Evolutionary conservation across 1,140 invertebrate species (phyloP), one percentile per base, ranked within the genome.

Genomic region (Scaptomyza montana): DNA sequence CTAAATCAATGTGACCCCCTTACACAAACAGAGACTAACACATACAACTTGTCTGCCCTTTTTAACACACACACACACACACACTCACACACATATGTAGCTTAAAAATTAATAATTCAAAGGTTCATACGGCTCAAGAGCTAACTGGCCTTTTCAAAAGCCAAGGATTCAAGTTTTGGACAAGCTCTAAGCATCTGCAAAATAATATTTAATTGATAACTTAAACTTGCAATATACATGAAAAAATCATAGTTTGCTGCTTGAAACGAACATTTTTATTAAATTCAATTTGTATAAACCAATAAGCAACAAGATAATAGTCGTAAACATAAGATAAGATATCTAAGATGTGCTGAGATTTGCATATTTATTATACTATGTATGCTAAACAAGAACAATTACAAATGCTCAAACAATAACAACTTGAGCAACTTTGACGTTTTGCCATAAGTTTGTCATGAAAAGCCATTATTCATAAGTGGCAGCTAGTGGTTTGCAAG

Each of bases 31-130:
- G 21, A 25, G 1, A 25, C 21, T 3, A 19, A 41, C 66, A 59
- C 33, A 54, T 19, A 49, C 57, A 74, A 70, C 39, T 54, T 53
- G 51, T 30, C 51, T 57, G 60, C 30, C 73, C 73, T 71, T 75
- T 74, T 71, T 43, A 47, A 21, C 49, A 47, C 33, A 59, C 36
- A 21, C 36, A 41, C 36, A 70, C 49, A 39, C 9, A 72, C 21
- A 55, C 21, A 25, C 21, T 1, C 21, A 7, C 68, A 41, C 50
- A 49, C 41, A 64, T 54, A 55, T 55, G 41, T 50, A 77, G 84
- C 77, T 84, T 89, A 89, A 80, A 89, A 89, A 89, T 89, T 89
- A 89, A 89, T 89, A 89, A 89, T 89, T 89, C 84, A 89, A 89
- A 77, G 71, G 78, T 69, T 87, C 9, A 9, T 78, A 77, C 70